A percentile compares a stretch with the other conserved stretches of the same genome.
phyloP scores from a whole-genome alignment of 1,140 invertebrate species.

The Alviniconcha marisindica region DNA sequence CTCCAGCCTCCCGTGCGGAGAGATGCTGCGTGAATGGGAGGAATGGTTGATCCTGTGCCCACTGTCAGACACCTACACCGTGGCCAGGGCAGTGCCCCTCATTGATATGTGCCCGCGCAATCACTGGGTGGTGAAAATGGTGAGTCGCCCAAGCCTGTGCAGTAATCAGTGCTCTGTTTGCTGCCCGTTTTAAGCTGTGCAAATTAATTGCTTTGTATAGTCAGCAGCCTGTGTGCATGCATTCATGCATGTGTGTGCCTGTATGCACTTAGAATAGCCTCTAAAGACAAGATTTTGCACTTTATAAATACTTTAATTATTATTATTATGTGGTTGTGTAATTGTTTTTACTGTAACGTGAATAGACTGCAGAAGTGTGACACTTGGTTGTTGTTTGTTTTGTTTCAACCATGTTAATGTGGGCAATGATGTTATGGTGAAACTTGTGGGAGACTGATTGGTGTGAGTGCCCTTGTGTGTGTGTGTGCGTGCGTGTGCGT shows the following conservation, averaged over 20 bases:
- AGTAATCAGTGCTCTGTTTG: background rate
- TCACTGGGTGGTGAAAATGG: conserved; percentile 34
- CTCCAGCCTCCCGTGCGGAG: background rate
- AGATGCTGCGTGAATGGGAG: conserved; percentile 8
- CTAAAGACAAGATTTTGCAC: background rate
- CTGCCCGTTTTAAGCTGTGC: background rate
- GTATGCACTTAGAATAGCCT: background rate
- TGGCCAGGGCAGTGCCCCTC: background rate
- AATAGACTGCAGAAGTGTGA: too few relatives aligned
- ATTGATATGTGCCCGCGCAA: background rate
- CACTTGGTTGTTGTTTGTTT: too few relatives aligned
- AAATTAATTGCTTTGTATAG: background rate
- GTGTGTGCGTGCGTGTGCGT: background rate
- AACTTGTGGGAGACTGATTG: too few relatives aligned
- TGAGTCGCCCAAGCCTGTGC: background rate
- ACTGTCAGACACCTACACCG: conserved; percentile 20
- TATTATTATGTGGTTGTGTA: background rate
- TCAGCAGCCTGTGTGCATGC: background rate
- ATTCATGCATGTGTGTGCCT: background rate
- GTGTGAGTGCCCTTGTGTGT: background rate
- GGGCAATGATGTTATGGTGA: too few relatives aligned
- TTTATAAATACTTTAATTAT: background rate
- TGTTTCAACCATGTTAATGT: too few relatives aligned
- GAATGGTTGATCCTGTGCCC: conserved; percentile 23
- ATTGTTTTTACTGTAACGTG: too few relatives aligned